Percentiles rank a stretch among this genome's conserved stretches.
phyloP scores from a whole-genome alignment of 2,797 vertebrate genomes.

The Eulemur albifrons region DNA sequence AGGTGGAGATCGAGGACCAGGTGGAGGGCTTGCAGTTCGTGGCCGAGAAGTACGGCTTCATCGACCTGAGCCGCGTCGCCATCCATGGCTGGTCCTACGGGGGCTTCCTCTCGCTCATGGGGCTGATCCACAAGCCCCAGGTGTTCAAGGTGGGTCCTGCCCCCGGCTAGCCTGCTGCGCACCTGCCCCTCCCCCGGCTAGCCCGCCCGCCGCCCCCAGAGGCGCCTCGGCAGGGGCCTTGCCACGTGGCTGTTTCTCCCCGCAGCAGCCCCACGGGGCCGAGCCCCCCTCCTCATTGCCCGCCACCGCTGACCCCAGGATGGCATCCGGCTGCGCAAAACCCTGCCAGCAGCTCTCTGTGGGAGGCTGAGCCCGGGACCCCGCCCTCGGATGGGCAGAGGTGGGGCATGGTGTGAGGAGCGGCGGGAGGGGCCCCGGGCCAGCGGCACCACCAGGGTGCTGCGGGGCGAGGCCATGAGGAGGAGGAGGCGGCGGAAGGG shows the following conservation, averaged over 20 bases:
- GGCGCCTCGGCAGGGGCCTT: conserved; percentile 67
- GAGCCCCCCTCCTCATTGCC: conserved; percentile 77
- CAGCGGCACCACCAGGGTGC: conserved; percentile 66
- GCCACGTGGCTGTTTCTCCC: conserved; percentile 79
- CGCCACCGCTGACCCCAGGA: conserved; percentile 77
- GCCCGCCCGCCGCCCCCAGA: background rate
- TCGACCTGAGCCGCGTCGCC: conserved; percentile 95
- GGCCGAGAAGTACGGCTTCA: conserved; percentile 95
- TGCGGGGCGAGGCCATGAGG: conserved; percentile 70
- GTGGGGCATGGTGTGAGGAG: conserved; percentile 76
- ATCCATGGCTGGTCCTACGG: conserved; percentile 99
- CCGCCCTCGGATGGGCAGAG: conserved; percentile 78
- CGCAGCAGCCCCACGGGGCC: conserved; percentile 72
- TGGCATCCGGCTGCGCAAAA: conserved; percentile 73
- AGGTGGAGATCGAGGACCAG: conserved; percentile 98
- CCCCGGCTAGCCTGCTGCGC: background rate
- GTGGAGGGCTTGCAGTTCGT: conserved; percentile 97
- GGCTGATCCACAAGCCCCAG: conserved; percentile 95
- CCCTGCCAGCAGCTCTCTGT: conserved; percentile 76
- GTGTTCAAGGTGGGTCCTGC: conserved; percentile 92
- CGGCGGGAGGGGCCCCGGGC: conserved; percentile 69
- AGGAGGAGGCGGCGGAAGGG: conserved; percentile 71
- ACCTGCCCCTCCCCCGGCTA: background rate
- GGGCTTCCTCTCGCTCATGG: conserved; percentile 98
- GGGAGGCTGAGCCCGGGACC: conserved; percentile 78